Conservation (phyloP, 2,113 vertebrate genomes). For the Nanorana parkeri region DNA sequence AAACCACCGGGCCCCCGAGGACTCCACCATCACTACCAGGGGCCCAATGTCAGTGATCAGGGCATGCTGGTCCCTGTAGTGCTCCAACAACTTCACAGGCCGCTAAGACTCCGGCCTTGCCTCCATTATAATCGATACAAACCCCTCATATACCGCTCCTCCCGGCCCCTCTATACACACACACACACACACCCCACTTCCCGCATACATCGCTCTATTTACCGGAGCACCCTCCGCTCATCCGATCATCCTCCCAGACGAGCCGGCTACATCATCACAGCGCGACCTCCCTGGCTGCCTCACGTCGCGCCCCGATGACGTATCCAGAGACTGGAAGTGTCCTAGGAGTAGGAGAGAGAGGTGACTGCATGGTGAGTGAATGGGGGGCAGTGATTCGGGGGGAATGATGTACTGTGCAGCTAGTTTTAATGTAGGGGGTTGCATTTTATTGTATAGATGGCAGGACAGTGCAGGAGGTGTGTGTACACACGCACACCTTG, state of each 20-base stretch:
- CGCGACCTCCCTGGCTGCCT: background rate
- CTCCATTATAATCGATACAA: background rate
- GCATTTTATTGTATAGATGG: background rate
- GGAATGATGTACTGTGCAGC: no score
- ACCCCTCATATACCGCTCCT: background rate
- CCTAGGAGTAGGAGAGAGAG: background rate
- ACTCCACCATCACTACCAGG: no score
- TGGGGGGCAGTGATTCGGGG: background rate
- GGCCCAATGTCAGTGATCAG: background rate
- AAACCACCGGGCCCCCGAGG: no score
- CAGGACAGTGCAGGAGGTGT: no score
- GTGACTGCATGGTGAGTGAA: background rate
- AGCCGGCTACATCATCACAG: background rate
- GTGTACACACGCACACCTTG: no score
- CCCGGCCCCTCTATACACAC: background rate
- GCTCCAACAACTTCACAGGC: background rate
- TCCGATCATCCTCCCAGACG: conserved; percentile 7
- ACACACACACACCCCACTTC: background rate
- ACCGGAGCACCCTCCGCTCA: conserved; percentile 8
- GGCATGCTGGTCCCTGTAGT: background rate
- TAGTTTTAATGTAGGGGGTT: no score
- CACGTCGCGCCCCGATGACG: conserved; percentile 1
- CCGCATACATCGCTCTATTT: background rate
- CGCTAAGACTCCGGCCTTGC: background rate
- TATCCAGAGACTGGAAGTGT: background rate